A percentile compares a stretch with the other conserved stretches of the same genome.
phyloP scores from a whole-genome alignment of 2,888 invertebrate genomes.

The Entomobrya multifasciata region DNA sequence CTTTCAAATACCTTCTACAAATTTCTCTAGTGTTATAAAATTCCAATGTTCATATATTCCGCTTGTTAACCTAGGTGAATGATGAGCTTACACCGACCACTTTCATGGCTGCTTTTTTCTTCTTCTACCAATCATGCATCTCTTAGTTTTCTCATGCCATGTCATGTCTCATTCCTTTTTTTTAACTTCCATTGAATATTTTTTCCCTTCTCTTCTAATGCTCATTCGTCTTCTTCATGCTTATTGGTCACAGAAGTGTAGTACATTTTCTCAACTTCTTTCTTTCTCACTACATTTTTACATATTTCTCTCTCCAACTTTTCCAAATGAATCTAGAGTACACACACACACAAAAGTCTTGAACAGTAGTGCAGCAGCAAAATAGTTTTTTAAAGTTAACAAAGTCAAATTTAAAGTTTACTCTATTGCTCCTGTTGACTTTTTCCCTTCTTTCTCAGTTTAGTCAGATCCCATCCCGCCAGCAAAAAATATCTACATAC shows the following conservation, averaged over 20 bases:
- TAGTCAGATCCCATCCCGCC: no score
- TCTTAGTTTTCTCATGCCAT: no score
- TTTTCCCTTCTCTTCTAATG: slow-evolving; percentile 27
- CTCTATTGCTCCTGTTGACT: no score
- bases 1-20: background rate
- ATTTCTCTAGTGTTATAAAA: background rate
- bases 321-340: no score
- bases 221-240: slow-evolving; percentile 34
- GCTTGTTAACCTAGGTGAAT: slow-evolving; percentile 40
- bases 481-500: slow-evolving; percentile 27
- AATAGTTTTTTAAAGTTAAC: slow-evolving; percentile 4
- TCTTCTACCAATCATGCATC: no score
- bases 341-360: background rate
- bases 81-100: background rate
- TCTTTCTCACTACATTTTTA: slow-evolving; percentile 8
- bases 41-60: slow-evolving; percentile 30
- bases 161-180: background rate
- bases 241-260: slow-evolving; percentile 58
- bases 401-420: slow-evolving; percentile 43
- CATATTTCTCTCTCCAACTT: slow-evolving; percentile 15
- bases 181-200: slow-evolving; percentile 43
- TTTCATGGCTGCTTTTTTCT: background rate
- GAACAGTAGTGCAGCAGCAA: background rate
- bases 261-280: slow-evolving; percentile 2
- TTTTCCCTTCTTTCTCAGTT: no score